phyloP scores from a whole-genome alignment of 2,797 vertebrate species.

The Sus cebifrons region DNA sequence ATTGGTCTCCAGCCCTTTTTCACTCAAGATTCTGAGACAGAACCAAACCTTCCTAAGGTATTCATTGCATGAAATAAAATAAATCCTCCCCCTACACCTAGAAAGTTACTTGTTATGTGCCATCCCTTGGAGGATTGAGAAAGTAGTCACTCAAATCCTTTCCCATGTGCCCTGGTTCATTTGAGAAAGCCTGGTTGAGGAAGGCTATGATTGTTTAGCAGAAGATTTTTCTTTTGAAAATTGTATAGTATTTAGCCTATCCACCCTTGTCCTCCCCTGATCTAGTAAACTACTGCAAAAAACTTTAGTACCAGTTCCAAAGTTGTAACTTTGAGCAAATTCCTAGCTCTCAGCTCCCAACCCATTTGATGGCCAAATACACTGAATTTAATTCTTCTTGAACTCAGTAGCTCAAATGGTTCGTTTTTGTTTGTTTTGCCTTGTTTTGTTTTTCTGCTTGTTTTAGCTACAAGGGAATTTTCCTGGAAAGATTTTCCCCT shows the following conservation, averaged over 20 bases:
- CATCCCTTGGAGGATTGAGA: background rate
- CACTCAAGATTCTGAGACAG: background rate
- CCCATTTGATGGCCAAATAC: background rate
- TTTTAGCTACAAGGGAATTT: background rate
- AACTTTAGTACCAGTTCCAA: background rate
- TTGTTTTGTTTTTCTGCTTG: background rate
- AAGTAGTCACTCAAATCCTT: constrained; percentile 1
- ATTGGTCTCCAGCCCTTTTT: background rate
- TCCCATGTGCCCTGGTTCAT: constrained; percentile 3
- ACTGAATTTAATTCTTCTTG: background rate
- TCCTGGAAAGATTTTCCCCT: background rate
- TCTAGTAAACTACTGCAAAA: background rate
- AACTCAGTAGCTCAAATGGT: background rate
- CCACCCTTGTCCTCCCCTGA: background rate
- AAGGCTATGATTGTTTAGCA: background rate
- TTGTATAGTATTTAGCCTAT: background rate
- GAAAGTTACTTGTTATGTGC: background rate
- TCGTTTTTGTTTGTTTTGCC: background rate
- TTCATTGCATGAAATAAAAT: background rate
- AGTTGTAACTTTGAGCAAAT: background rate
- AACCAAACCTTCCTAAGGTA: background rate
- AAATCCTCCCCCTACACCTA: background rate
- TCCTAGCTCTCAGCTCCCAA: background rate
- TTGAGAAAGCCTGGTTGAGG: background rate
- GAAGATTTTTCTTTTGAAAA: constrained; percentile 34